A percentile compares a stretch with the other conserved stretches of the same genome.
Evolutionary conservation across 2,113 vertebrate genomes (phyloP).

Genomic region (Callaeas wilsoni): DNA sequence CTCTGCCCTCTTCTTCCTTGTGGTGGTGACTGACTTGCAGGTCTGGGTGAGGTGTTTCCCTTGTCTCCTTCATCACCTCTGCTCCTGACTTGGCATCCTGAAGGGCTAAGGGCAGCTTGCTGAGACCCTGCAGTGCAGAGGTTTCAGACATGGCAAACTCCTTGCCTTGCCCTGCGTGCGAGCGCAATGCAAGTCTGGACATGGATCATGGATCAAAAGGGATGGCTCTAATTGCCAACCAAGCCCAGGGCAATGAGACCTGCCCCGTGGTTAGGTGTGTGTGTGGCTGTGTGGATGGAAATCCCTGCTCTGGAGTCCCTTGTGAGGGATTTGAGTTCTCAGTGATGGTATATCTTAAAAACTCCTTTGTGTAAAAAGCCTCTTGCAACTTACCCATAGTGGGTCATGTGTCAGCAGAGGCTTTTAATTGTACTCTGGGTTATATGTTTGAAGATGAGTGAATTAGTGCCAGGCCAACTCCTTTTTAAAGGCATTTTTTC

Average conservation of each 20-base stretch:
- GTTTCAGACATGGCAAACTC: neutral
- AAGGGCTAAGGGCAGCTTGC: neutral
- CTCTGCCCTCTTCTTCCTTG: neutral
- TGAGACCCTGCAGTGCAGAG: neutral
- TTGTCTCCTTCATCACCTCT: neutral
- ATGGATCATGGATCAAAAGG: neutral
- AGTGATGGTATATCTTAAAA: neutral
- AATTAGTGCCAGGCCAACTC: neutral
- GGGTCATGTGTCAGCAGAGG: neutral
- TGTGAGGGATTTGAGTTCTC: neutral
- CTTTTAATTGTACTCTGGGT: neutral
- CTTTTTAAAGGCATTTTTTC: neutral
- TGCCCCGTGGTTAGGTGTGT: neutral
- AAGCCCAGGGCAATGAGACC: neutral
- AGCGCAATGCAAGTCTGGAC: neutral
- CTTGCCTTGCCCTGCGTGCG: neutral
- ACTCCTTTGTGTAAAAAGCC: neutral
- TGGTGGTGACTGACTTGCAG: neutral
- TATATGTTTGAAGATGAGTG: slow-evolving; percentile 19
- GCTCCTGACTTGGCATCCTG: neutral
- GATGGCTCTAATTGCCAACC: neutral
- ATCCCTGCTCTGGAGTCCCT: neutral
- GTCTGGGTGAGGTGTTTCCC: neutral
- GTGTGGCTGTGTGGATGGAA: neutral
- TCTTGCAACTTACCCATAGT: neutral